These are phyloP conservation scores for Steromphala cineraria DNA, from an alignment of 2,888 invertebrate genomes.

Conservation along the genomic window DNA sequence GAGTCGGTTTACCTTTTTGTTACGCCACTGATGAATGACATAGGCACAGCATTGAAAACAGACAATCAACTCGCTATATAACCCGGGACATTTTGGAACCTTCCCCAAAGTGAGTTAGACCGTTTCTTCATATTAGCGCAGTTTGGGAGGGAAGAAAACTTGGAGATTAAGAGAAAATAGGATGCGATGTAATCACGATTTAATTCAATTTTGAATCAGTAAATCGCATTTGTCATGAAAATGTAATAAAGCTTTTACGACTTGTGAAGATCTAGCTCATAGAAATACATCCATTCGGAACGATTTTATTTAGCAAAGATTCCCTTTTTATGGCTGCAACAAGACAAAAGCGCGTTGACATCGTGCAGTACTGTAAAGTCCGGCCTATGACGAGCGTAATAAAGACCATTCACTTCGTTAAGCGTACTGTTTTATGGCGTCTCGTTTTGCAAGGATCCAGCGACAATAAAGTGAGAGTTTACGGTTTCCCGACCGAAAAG, in stretches of 20 bases:
- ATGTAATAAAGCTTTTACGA: background rate
- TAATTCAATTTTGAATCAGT: background rate
- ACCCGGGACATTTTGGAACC: background rate
- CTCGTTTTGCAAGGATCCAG: background rate
- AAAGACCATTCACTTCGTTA: background rate
- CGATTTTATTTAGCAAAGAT: slow-evolving; percentile 1
- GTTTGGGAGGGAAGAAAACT: background rate
- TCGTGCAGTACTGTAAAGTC: background rate
- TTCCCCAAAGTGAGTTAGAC: background rate
- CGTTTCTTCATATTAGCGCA: slow-evolving; percentile 6
- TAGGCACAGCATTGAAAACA: background rate
- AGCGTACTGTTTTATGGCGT: slow-evolving; percentile 15
- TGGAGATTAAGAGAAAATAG: background rate
- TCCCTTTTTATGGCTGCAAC: background rate
- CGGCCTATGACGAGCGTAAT: background rate
- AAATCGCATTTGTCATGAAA: background rate
- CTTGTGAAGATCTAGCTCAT: background rate
- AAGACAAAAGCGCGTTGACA: background rate
- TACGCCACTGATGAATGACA: slow-evolving; percentile 12
- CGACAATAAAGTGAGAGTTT: slow-evolving; percentile 2
- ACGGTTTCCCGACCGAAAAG: slow-evolving; percentile 6
- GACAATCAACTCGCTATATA: background rate
- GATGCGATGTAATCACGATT: background rate
- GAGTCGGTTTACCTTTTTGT: background rate
- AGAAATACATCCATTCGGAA: background rate